Evolutionary conservation across 2,113 vertebrate genomes (phyloP).

Genomic region (Gadus macrocephalus): DNA sequence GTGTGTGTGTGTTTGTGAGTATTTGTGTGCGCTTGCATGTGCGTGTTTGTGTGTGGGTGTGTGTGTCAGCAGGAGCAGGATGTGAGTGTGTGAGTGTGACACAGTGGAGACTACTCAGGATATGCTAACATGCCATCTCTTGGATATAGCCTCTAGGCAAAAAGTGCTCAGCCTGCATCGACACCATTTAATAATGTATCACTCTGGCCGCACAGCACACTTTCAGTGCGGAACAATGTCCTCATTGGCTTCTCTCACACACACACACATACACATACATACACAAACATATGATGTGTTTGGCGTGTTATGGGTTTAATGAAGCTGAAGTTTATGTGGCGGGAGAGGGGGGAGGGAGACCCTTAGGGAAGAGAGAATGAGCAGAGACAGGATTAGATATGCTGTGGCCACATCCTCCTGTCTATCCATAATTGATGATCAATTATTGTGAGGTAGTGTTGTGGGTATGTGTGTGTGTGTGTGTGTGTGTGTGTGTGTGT

Average conservation of each 20-base stretch:
- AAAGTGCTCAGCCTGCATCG: slow-evolving; percentile 25
- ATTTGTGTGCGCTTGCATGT: background rate
- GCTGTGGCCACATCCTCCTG: slow-evolving; percentile 21
- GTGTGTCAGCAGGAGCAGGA: too few species aligned
- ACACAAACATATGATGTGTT: slow-evolving; percentile 16
- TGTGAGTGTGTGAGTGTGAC: too few species aligned
- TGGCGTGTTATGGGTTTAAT: slow-evolving; percentile 16
- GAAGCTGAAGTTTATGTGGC: slow-evolving; percentile 10
- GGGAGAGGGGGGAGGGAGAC: background rate
- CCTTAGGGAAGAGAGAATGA: background rate
- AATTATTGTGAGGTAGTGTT: background rate
- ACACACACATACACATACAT: slow-evolving; percentile 25
- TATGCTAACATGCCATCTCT: slow-evolving; percentile 26
- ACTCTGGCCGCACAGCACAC: slow-evolving; percentile 31
- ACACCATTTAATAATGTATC: slow-evolving; percentile 49
- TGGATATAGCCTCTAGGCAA: slow-evolving; percentile 25
- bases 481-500: too few species aligned
- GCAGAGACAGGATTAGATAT: slow-evolving; percentile 14
- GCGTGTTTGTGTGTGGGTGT: too few species aligned
- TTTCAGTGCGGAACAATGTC: slow-evolving; percentile 4
- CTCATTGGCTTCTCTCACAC: slow-evolving; percentile 19
- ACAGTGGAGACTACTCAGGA: slow-evolving; percentile 1
- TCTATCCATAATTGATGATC: slow-evolving; percentile 38
- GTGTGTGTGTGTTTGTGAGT: background rate
- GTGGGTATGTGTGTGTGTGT: background rate